Evolutionary conservation across 2,888 invertebrate genomes (phyloP).

Genomic region (Trisateles emortualis): DNA sequence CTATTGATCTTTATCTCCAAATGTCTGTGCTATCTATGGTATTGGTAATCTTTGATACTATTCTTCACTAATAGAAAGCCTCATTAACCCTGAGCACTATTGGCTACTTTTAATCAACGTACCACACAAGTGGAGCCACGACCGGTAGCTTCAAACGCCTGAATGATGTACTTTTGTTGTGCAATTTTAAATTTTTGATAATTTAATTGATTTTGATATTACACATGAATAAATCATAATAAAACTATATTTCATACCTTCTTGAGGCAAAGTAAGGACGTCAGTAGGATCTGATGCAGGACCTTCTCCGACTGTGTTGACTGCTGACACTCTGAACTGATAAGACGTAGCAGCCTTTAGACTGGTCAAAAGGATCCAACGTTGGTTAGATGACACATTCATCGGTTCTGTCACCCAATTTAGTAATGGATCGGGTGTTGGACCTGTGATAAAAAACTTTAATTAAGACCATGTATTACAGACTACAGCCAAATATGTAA

Average conservation of each 20-base stretch:
- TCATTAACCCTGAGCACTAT: too few species aligned
- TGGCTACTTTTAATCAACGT: too few species aligned
- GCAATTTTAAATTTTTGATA: background rate
- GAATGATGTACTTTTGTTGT: conserved; percentile 7
- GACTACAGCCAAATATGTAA: too few species aligned
- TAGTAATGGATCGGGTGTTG: conserved; percentile 93
- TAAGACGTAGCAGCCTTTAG: conserved; percentile 98
- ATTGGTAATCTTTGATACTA: too few species aligned
- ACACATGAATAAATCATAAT: background rate
- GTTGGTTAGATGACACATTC: conserved; percentile 93
- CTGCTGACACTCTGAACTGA: conserved; percentile 98
- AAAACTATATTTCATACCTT: conserved; percentile 89
- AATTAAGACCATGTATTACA: background rate
- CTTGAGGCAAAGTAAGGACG: conserved; percentile 96
- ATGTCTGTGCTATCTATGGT: too few species aligned
- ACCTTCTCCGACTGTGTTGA: conserved; percentile 98
- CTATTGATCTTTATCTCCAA: too few species aligned
- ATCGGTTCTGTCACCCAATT: conserved; percentile 96
- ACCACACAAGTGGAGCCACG: too few species aligned
- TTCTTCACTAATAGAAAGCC: too few species aligned
- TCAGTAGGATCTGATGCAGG: conserved; percentile 96
- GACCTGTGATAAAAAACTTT: conserved; percentile 85
- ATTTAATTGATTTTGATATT: background rate
- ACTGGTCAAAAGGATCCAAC: conserved; percentile 93
- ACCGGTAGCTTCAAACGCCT: background rate